Percentiles rank a stretch among this genome's conserved stretches.
phyloP scores from a whole-genome alignment of 2,888 invertebrate genomes.

The Copidosoma aretas region DNA sequence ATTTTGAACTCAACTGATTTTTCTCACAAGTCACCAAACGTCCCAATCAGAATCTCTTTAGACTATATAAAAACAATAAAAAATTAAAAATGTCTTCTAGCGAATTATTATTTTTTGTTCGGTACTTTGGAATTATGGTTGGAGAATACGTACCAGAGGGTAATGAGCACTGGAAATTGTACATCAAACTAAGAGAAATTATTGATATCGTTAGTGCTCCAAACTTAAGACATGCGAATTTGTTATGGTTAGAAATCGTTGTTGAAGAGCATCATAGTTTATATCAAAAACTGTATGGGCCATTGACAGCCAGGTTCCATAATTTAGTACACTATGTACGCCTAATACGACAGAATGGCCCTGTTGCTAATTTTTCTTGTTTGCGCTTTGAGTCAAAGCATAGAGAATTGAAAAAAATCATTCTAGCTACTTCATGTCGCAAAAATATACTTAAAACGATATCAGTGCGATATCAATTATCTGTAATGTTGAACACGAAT shows the following conservation, averaged over 20 bases:
- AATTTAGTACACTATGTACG: background rate
- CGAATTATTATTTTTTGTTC: constrained; percentile 28
- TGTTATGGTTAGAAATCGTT: background rate
- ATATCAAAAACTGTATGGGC: background rate
- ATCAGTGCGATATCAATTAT: background rate
- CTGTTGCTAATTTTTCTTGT: background rate
- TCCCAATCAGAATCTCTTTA: constrained; percentile 4
- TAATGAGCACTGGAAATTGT: constrained; percentile 16
- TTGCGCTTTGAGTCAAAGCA: background rate
- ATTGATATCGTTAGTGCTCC: background rate
- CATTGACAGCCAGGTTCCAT: constrained; percentile 17
- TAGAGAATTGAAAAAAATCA: background rate
- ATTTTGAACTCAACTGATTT: constrained; percentile 18
- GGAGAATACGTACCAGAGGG: constrained; percentile 16
- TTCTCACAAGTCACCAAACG: constrained; percentile 4
- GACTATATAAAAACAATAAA: background rate
- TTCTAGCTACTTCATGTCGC: too few relatives aligned
- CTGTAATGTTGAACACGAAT: background rate
- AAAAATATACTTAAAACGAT: background rate
- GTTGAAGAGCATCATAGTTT: background rate
- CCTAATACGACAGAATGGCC: background rate
- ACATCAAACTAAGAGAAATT: background rate
- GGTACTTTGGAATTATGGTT: constrained; percentile 27
- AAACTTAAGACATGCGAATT: background rate
- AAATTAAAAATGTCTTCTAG: constrained; percentile 27